Base-by-base conservation (phyloP, 2,797 vertebrate species). In the Falco berigora region DNA sequence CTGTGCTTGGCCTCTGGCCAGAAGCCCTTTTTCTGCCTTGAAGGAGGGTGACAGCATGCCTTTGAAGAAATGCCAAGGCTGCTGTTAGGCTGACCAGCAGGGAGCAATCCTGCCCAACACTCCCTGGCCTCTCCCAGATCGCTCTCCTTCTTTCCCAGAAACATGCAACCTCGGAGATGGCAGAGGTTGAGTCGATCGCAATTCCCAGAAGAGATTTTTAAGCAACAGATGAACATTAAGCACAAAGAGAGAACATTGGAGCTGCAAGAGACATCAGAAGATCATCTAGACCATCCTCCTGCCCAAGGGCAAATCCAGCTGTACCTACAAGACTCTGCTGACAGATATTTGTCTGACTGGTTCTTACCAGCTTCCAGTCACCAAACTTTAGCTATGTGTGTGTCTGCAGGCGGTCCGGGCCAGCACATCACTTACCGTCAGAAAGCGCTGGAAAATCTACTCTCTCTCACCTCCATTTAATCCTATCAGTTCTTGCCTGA, bases 31-130 rank as follows among this genome's bases (percentile, higher is more conserved):
- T 53, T 46, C 90, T 93, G 90, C 86, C 92, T 88, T 21, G 86
- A 63, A 82, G 88, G 74, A 95, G 88, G 56, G 90, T 74, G 90
- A 96, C 93, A 93, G 90, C 72, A 47, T 2, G 86, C 46, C 96
- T 97, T 92, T 96, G 96, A 96, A 95, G 95, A 38, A 38, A n/a
- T 0, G 91, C 96, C 96, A 97, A 90, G 81, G 92, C 94, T 95
- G 96, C 90, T 86, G 88, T 14, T 62, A 59, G 85, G 91, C 83
- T 94, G 94, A 92, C 47, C 96, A 94, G 95, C 90, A 77, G 95
- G 93, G 83, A 95, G 47, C 80, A 91, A 62, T 68, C 92, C 92
- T 91, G 83, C 86, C 93, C 91, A 84, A 4, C 62, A 12, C 76
- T 92, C 93, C 79, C 91, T 69, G 88, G 83, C 90, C 92, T 95